Conservation (phyloP, 1,140 invertebrate species). For the Cyrtorhinus lividipennis region DNA sequence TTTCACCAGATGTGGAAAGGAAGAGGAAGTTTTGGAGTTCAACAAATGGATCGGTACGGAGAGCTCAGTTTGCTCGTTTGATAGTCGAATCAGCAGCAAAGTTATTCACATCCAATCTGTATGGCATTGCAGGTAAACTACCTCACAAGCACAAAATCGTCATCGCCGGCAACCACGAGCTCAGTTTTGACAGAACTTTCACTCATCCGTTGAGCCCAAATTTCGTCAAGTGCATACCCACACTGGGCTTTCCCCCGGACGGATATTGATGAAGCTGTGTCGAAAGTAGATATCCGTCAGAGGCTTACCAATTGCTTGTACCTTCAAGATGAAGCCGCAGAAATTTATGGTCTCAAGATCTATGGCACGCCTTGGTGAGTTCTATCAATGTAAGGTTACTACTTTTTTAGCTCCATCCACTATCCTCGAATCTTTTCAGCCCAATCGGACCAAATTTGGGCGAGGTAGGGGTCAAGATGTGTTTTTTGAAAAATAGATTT, state of each 20-base stretch:
- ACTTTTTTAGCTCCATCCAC: no score
- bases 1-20: conserved; percentile 63
- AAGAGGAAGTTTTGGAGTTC: conserved; percentile 61
- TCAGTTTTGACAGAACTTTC: conserved; percentile 64
- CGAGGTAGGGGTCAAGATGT: no score
- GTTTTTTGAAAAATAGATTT: no score
- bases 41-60: conserved; percentile 63
- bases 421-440: no score
- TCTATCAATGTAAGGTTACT: not conserved
- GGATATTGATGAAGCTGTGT: conserved; percentile 43
- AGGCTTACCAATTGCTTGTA: conserved; percentile 66
- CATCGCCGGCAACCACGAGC: conserved; percentile 79
- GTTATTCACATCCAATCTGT: conserved; percentile 8
- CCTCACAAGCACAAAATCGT: conserved; percentile 74
- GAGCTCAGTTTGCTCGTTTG: no score
- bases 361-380: conserved; percentile 71
- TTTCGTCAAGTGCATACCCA: conserved; percentile 45
- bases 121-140: conserved; percentile 41
- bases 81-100: no score
- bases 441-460: no score
- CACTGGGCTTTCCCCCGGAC: conserved; percentile 45
- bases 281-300: conserved; percentile 44
- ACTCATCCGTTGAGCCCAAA: conserved; percentile 40
- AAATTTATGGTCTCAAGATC: conserved; percentile 62
- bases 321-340: conserved; percentile 51